Conservation (phyloP, 2,113 vertebrate genomes). For the Pristiophorus japonicus region DNA sequence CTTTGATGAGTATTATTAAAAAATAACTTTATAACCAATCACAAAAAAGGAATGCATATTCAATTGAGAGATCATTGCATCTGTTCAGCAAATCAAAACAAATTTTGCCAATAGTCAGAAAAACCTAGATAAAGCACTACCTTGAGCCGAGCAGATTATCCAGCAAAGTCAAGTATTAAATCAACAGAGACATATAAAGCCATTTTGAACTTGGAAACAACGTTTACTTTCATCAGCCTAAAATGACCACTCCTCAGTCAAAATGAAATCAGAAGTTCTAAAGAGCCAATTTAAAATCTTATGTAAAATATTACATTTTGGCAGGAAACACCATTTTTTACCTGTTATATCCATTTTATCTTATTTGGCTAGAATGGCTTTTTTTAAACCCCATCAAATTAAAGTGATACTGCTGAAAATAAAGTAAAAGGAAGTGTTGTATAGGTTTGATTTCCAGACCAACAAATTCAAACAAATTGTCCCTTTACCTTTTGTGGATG, state of each 20-base stretch:
- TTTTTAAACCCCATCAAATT: neutral
- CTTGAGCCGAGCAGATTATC: neutral
- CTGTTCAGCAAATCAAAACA: conserved; percentile 24
- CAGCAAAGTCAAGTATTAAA: neutral
- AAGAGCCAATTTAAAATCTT: neutral
- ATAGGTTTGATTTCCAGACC: neutral
- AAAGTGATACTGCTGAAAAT: neutral
- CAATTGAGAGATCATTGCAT: neutral
- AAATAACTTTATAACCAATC: conserved; percentile 25
- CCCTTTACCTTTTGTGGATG: neutral
- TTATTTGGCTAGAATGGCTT: neutral
- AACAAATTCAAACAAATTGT: neutral
- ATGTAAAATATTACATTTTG: neutral
- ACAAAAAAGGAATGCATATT: neutral
- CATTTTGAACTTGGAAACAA: neutral
- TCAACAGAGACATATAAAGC: neutral
- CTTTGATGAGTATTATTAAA: neutral
- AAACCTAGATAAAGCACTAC: neutral
- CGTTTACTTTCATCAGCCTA: neutral
- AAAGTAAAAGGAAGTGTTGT: neutral
- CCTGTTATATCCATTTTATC: neutral
- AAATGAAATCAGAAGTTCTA: neutral
- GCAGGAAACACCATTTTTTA: neutral
- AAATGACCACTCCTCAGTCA: neutral
- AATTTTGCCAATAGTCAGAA: neutral